phyloP scores from a whole-genome alignment of 2,113 vertebrate species.

The Neogale vison region DNA sequence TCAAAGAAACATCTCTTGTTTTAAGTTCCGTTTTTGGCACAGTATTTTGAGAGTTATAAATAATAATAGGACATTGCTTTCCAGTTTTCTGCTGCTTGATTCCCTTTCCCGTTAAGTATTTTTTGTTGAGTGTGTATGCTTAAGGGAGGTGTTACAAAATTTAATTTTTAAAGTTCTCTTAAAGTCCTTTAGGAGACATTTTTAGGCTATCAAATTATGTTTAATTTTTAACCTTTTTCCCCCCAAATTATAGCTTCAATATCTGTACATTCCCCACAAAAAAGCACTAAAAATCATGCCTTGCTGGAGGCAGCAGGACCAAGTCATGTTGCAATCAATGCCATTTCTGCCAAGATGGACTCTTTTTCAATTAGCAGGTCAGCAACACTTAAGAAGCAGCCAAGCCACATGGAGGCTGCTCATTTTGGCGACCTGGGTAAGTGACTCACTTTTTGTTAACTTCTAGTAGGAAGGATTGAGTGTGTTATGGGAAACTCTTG shows the following conservation, averaged over 20 bases:
- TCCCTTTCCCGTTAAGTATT: neutral
- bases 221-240: constrained; percentile 61
- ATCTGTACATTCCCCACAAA: constrained; percentile 90
- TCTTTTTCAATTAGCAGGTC: constrained; percentile 97
- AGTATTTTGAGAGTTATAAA: constrained; percentile 42
- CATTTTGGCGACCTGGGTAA: constrained; percentile 98
- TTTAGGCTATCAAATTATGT: constrained; percentile 22
- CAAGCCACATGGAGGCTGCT: constrained; percentile 97
- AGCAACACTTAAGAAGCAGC: constrained; percentile 97
- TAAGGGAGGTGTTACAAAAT: neutral
- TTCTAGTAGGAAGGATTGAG: neutral
- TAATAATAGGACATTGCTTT: neutral
- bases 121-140: neutral
- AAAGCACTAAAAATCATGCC: constrained; percentile 92
- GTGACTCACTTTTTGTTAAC: constrained; percentile 49
- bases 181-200: neutral
- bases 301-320: constrained; percentile 96
- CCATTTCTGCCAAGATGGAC: constrained; percentile 99
- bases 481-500: neutral
- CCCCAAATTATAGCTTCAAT: constrained; percentile 79
- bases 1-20: neutral
- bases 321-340: constrained; percentile 98
- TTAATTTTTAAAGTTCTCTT: constrained; percentile 46
- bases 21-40: neutral
- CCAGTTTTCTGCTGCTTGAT: neutral